A percentile compares a stretch with the other conserved stretches of the same genome.
These are phyloP conservation scores for Mustelus asterias DNA, from an alignment of 2,113 vertebrate genomes.

Conservation along the genomic window DNA sequence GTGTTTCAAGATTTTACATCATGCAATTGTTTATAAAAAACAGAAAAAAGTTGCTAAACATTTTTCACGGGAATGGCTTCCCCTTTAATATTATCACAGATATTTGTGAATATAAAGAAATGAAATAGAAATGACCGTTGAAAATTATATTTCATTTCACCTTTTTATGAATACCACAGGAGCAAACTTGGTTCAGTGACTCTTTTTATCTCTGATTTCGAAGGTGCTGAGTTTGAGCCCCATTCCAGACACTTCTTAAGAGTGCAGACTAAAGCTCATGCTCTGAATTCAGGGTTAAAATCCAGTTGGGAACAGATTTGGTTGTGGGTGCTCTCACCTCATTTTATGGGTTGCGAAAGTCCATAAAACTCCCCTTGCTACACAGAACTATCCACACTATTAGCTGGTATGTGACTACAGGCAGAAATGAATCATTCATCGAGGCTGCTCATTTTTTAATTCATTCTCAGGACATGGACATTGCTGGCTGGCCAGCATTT, in stretches of 20 bases:
- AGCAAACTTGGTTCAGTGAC: not conserved
- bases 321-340: not conserved
- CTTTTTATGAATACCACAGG: not conserved
- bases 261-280: not conserved
- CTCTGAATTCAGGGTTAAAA: not conserved
- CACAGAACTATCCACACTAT: not conserved
- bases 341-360: not conserved
- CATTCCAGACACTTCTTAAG: not conserved
- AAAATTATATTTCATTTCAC: not conserved
- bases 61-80: not conserved
- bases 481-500: no score
- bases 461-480: no score
- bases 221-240: not conserved
- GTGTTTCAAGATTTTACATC: not conserved
- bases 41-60: not conserved
- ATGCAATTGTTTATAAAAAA: not conserved
- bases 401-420: not conserved
- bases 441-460: no score
- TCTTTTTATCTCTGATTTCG: not conserved
- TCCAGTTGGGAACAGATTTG: no score
- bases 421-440: not conserved
- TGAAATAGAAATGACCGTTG: not conserved
- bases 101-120: not conserved
- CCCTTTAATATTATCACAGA: not conserved
- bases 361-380: not conserved